Evolutionary conservation across 2,888 invertebrate genomes (phyloP).

Genomic region (Lasius fuliginosus): DNA sequence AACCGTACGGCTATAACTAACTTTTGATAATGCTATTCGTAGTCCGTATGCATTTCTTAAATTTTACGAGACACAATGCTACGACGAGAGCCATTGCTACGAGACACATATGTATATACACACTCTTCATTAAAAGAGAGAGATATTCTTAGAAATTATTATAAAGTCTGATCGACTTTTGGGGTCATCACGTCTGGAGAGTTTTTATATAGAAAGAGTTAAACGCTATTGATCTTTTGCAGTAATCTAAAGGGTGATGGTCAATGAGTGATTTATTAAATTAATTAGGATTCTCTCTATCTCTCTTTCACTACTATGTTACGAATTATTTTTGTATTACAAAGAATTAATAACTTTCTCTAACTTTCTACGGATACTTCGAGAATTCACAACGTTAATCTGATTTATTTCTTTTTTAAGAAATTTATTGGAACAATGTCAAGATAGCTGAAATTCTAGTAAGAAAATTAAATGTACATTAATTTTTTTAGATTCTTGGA

Average conservation of each 20-base stretch:
- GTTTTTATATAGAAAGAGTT: conserved; percentile 48
- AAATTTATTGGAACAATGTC: background rate
- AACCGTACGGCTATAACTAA: conserved; percentile 7
- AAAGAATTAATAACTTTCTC: conserved; percentile 6
- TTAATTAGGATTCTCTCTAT: background rate
- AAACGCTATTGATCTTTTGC: conserved; percentile 35
- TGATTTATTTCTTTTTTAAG: background rate
- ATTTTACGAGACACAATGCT: background rate
- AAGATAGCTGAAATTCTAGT: background rate
- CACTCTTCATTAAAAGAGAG: conserved; percentile 1
- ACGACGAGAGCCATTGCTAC: background rate
- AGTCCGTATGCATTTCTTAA: conserved; percentile 2
- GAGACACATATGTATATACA: conserved; percentile 1
- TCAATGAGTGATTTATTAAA: conserved; percentile 13
- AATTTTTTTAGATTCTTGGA: background rate
- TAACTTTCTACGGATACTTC: background rate
- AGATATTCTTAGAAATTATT: conserved; percentile 33
- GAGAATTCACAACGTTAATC: background rate
- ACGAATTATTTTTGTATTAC: background rate
- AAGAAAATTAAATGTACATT: background rate
- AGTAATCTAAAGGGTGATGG: conserved; percentile 15
- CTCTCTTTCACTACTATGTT: background rate
- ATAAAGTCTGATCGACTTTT: conserved; percentile 28
- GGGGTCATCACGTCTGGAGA: conserved; percentile 33
- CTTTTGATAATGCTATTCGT: conserved; percentile 14